Evolutionary conservation across 2,888 invertebrate species (phyloP).

Genomic region (Andrena trimmerana): DNA sequence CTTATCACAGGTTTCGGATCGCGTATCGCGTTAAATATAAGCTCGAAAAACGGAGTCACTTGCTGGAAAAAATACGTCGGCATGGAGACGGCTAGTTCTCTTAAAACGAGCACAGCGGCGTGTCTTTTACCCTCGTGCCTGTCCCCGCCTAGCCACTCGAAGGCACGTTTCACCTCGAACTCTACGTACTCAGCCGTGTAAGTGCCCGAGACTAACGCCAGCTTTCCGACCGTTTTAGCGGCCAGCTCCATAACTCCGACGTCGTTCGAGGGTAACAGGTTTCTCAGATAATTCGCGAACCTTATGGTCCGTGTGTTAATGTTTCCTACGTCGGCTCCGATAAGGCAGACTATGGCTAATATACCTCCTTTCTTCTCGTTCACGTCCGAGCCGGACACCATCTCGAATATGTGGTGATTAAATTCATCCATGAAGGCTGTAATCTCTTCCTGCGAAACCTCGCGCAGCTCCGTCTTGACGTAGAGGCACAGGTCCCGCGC

Average conservation of each 20-base stretch:
- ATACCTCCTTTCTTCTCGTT: constrained; percentile 98
- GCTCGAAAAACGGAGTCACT: constrained; percentile 96
- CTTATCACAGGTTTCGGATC: constrained; percentile 96
- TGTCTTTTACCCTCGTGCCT: constrained; percentile 96
- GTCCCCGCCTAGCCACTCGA: constrained; percentile 97
- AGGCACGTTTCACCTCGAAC: constrained; percentile 97
- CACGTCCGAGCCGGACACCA: constrained; percentile 97
- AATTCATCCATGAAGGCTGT: constrained; percentile 97
- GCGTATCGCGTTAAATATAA: constrained; percentile 95
- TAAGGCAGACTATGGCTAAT: constrained; percentile 96
- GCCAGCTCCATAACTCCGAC: constrained; percentile 98
- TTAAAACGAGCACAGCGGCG: constrained; percentile 95
- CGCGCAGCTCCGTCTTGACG: constrained; percentile 95
- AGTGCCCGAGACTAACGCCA: constrained; percentile 96
- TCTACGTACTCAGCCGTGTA: constrained; percentile 99
- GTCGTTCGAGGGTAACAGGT: constrained; percentile 95
- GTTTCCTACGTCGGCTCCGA: constrained; percentile 97
- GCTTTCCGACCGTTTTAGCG: constrained; percentile 96
- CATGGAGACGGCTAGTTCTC: constrained; percentile 97
- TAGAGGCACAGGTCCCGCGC: constrained; percentile 96
- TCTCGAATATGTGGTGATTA: constrained; percentile 97
- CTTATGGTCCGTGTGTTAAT: constrained; percentile 95
- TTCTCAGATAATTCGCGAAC: constrained; percentile 96
- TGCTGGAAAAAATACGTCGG: constrained; percentile 99
- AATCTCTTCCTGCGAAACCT: constrained; percentile 96